These are phyloP conservation scores for Heterotilapia buettikoferi DNA, from an alignment of 2,113 vertebrate genomes.

Conservation along the genomic window DNA sequence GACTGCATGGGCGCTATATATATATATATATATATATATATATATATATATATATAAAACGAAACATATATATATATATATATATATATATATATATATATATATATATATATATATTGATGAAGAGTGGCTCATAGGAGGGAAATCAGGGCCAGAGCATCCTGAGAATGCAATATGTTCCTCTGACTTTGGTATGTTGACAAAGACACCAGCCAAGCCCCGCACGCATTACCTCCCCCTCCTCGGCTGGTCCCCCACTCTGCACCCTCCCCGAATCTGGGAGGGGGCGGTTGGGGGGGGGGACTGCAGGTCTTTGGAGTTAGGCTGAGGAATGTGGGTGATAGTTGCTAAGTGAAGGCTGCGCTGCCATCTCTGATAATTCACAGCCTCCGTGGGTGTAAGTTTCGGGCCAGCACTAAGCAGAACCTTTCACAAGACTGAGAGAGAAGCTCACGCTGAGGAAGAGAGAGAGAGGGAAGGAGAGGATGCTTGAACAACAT, in stretches of 20 bases:
- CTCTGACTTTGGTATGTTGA: not conserved
- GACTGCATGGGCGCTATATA: too few relatives aligned
- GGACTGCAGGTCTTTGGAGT: slow-evolving; percentile 41
- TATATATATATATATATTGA: not conserved
- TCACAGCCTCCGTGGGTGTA: slow-evolving; percentile 54
- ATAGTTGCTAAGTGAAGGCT: slow-evolving; percentile 64
- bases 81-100: not conserved
- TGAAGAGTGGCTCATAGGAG: not conserved
- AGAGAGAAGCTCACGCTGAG: slow-evolving; percentile 5
- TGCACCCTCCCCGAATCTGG: slow-evolving; percentile 17
- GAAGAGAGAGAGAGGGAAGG: not conserved
- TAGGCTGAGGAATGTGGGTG: slow-evolving; percentile 64
- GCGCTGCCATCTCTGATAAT: slow-evolving; percentile 39
- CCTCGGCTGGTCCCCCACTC: not conserved
- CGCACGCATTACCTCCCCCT: not conserved
- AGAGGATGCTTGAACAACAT: not conserved
- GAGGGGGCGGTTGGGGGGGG: not conserved
- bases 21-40: too few relatives aligned
- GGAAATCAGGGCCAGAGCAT: not conserved
- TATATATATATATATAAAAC: too few relatives aligned
- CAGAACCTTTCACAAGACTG: slow-evolving; percentile 50
- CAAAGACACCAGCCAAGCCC: not conserved
- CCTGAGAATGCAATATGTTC: not conserved
- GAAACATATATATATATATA: not conserved
- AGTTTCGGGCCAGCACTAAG: slow-evolving; percentile 48